Evolutionary conservation across 2,797 vertebrate species (phyloP), one percentile per base, ranked within the genome.

Genomic region (Channallabes apus): DNA sequence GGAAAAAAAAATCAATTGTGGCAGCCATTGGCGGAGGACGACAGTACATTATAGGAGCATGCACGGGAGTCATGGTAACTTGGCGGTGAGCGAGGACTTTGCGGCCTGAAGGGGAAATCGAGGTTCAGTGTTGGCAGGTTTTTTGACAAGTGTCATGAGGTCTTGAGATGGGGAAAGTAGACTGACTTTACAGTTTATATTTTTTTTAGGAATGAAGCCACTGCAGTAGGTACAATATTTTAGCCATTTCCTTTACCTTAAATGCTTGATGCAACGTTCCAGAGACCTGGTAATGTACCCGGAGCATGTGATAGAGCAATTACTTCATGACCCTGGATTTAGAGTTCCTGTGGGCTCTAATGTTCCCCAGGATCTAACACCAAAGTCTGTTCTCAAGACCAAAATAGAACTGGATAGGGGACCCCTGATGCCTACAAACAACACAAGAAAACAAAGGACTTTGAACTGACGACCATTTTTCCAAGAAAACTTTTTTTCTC

Each of bases 1-100:
- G 61, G 41, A 38, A 71, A 51, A 71, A 51, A 54, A 83, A 83
- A 87, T 84, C 88, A 84, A 82, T 88, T 87, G 85, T 17, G 67
- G 79, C 62, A 41, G 72, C 71, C 20, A 54, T 64, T 38, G 68
- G 75, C 64, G 14, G 81, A 54, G 69, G 41, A 85, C 51, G 82
- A 82, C 58, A 5, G 67, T 77, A 69, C 46, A 24, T 75, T 84
- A 87, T 51, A 79, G 58, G 35, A 64, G 71, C 41, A 64, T 61
- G 83, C 69, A 51, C 15, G 65, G 83, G 67, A 35, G 83, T 82
- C 87, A 85, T 88, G 86, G 86, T 35, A 88, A 88, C 85, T 12
- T 24, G 24, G 51, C 12, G 54, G 69, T 46, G 32, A 27, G 59
- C 27, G 17, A 68, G 51, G 59, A 59, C 32, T 80, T 82, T 46